Evolutionary conservation across 2,888 invertebrate genomes (phyloP).

Genomic region (Netelia melanura): DNA sequence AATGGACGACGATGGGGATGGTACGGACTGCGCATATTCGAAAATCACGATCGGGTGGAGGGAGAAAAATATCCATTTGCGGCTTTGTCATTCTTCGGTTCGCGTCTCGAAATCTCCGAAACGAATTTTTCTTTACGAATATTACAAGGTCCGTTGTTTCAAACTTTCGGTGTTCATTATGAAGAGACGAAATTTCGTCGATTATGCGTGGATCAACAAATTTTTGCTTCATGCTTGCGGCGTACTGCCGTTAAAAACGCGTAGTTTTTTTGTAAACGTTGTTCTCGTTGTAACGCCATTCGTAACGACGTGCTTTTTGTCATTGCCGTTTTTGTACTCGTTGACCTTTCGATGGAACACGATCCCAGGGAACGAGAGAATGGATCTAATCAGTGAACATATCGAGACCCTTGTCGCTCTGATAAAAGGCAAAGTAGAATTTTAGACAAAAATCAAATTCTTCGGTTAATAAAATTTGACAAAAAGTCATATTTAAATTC

Average conservation of each 20-base stretch:
- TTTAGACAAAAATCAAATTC: background rate
- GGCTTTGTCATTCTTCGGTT: background rate
- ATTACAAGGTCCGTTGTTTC: background rate
- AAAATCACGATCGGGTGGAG: background rate
- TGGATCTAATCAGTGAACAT: slow-evolving; percentile 28
- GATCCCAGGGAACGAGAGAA: background rate
- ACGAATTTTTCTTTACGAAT: background rate
- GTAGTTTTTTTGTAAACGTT: background rate
- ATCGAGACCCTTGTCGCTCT: slow-evolving; percentile 5
- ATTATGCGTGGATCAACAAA: slow-evolving; percentile 41
- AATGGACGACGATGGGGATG: background rate
- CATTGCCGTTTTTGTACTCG: slow-evolving; percentile 21
- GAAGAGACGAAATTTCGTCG: slow-evolving; percentile 34
- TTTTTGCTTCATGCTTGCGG: slow-evolving; percentile 25
- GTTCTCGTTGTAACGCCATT: background rate
- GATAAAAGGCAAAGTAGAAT: slow-evolving; percentile 24
- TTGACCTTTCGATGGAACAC: slow-evolving; percentile 18
- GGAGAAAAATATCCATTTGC: background rate
- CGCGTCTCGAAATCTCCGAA: background rate
- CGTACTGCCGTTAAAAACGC: slow-evolving; percentile 2
- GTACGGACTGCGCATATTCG: slow-evolving; percentile 15
- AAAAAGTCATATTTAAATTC: background rate
- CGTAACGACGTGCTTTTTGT: slow-evolving; percentile 21
- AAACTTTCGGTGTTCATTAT: background rate
- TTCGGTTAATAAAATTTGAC: background rate